phyloP scores from a whole-genome alignment of 2,113 vertebrate species.

The Tetraodon nigroviridis region DNA sequence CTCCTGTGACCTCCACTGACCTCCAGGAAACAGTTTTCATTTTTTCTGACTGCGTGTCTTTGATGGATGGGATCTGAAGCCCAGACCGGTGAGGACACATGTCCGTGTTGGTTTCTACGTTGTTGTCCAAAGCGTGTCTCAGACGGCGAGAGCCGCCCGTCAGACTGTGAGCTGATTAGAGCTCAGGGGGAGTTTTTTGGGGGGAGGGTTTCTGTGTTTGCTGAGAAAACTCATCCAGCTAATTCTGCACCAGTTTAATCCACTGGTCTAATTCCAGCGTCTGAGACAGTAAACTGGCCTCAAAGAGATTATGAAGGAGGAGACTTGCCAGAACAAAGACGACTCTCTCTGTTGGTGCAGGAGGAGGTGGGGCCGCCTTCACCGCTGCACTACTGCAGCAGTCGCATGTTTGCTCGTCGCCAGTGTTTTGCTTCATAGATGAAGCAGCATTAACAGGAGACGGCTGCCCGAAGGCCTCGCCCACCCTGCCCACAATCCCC shows the following conservation, averaged over 20 bases:
- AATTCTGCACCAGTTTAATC: constrained; percentile 64
- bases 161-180: constrained; percentile 57
- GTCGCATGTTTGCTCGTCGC: too few relatives aligned
- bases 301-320: constrained; percentile 44
- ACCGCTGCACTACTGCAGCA: too few relatives aligned
- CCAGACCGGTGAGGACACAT: too few relatives aligned
- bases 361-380: not conserved
- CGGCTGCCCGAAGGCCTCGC: constrained; percentile 47
- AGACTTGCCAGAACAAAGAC: constrained; percentile 55
- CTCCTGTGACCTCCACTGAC: too few relatives aligned
- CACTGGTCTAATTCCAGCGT: constrained; percentile 60
- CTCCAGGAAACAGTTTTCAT: too few relatives aligned
- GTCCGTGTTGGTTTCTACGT: not conserved
- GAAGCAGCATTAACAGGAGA: constrained; percentile 11
- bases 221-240: constrained; percentile 54
- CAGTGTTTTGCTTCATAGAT: too few relatives aligned
- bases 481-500: constrained; percentile 35
- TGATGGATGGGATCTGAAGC: too few relatives aligned
- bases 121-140: constrained; percentile 7
- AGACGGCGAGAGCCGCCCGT: constrained; percentile 22
- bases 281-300: constrained; percentile 51
- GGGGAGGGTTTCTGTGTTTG: constrained; percentile 4
- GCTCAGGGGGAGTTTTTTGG: constrained; percentile 33
- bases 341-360: constrained; percentile 30
- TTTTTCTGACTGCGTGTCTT: too few relatives aligned